phyloP scores from a whole-genome alignment of 1,140 invertebrate genomes.

The Aphidius gifuensis region DNA sequence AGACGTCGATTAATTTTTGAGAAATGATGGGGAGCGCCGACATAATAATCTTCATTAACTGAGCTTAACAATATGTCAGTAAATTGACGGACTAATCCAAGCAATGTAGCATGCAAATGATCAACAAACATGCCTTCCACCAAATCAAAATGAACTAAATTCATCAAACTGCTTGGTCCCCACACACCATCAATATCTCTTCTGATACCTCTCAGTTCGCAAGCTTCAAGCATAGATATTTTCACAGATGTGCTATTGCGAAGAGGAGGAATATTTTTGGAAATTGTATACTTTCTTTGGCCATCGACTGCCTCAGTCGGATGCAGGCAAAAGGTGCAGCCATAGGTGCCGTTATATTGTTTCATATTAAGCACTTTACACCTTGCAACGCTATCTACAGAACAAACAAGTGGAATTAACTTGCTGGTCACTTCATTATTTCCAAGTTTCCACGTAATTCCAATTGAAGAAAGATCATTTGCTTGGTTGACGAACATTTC shows the following conservation, averaged over 20 bases:
- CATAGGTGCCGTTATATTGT: constrained; percentile 22
- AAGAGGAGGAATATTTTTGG: too few species aligned
- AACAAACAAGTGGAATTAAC: constrained; percentile 18
- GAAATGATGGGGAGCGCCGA: constrained; percentile 20
- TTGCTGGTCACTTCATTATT: constrained; percentile 9
- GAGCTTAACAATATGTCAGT: constrained; percentile 14
- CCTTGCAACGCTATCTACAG: constrained; percentile 20
- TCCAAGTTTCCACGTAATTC: constrained; percentile 7
- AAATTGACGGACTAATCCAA: constrained; percentile 21
- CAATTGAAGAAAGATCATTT: constrained; percentile 14
- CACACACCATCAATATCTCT: constrained; percentile 15
- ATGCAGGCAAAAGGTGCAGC: constrained; percentile 28
- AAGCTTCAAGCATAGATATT: too few species aligned
- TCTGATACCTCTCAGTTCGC: too few species aligned
- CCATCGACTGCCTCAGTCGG: constrained; percentile 6
- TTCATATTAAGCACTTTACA: constrained; percentile 23
- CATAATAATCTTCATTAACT: constrained; percentile 17
- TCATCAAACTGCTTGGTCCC: constrained; percentile 27
- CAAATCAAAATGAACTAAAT: constrained; percentile 24
- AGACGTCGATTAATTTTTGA: constrained; percentile 19
- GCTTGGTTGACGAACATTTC: constrained; percentile 16
- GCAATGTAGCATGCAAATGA: constrained; percentile 25
- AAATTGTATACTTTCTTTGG: too few species aligned
- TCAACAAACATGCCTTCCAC: constrained; percentile 28
- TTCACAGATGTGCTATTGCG: too few species aligned